Percentiles rank a stretch among this genome's conserved stretches.
phyloP scores from a whole-genome alignment of 2,113 vertebrate genomes.

The Malaclemys terrapin region DNA sequence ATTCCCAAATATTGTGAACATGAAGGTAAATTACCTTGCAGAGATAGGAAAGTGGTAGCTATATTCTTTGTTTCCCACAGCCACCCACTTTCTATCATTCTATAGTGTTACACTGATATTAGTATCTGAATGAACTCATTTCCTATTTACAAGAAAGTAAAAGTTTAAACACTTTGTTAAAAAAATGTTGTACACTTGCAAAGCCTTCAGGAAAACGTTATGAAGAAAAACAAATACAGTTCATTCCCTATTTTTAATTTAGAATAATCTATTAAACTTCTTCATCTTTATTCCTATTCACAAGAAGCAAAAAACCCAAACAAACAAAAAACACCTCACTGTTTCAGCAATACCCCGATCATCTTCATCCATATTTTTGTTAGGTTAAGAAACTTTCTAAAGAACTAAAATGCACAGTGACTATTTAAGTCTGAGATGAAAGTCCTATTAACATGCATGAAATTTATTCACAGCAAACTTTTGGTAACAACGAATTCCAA shows the following conservation, averaged over 20 bases:
- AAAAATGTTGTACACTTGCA: background rate
- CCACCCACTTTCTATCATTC: background rate
- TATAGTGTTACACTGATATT: background rate
- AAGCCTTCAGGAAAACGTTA: background rate
- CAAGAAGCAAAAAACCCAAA: background rate
- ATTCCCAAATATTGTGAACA: background rate
- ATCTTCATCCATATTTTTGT: background rate
- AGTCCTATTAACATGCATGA: background rate
- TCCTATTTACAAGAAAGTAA: background rate
- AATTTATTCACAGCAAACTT: background rate
- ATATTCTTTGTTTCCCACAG: background rate
- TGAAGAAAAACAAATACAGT: background rate
- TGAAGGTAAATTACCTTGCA: background rate
- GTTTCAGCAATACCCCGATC: background rate
- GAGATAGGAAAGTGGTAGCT: background rate
- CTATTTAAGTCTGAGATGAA: slow-evolving; percentile 1
- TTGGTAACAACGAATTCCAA: background rate
- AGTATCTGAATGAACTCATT: background rate
- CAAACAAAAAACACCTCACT: background rate
- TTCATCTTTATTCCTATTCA: background rate
- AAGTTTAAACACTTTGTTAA: background rate
- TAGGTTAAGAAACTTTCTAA: background rate
- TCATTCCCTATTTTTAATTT: background rate
- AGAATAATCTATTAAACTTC: background rate
- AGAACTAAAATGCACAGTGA: background rate